These are phyloP conservation scores for Hoplostethus atlanticus DNA, from an alignment of 2,797 vertebrate species.

Conservation along the genomic window DNA sequence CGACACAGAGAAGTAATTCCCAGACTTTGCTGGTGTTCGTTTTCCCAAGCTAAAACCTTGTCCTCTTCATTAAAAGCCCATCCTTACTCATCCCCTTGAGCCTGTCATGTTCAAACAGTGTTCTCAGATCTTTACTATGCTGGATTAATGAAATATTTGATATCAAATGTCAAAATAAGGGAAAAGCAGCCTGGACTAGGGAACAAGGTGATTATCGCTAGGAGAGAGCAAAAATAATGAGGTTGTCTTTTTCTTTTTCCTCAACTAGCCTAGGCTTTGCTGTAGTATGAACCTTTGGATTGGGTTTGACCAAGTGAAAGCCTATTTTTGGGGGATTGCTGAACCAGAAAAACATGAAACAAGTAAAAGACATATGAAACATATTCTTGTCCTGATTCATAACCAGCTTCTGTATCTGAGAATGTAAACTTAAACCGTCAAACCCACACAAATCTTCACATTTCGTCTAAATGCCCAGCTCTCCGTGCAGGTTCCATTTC, in stretches of 20 bases:
- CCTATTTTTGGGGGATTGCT: neutral
- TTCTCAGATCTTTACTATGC: slow-evolving; percentile 53
- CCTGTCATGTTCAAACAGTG: slow-evolving; percentile 74
- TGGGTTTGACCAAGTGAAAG: slow-evolving; percentile 9
- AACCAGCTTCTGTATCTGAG: too few relatives aligned
- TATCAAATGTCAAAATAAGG: slow-evolving; percentile 71
- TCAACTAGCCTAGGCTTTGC: neutral
- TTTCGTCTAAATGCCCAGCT: too few relatives aligned
- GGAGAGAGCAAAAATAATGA: slow-evolving; percentile 33
- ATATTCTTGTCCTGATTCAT: too few relatives aligned
- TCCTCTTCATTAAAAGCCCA: slow-evolving; percentile 78
- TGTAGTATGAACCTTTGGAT: slow-evolving; percentile 9
- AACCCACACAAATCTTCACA: too few relatives aligned
- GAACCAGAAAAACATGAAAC: slow-evolving; percentile 2
- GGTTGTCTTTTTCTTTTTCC: neutral
- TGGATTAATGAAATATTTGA: slow-evolving; percentile 75
- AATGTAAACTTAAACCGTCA: too few relatives aligned
- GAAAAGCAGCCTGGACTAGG: slow-evolving; percentile 42
- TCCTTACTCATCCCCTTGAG: slow-evolving; percentile 61
- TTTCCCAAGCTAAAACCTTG: slow-evolving; percentile 71
- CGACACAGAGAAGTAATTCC: slow-evolving; percentile 67
- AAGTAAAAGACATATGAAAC: too few relatives aligned
- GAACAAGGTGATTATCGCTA: slow-evolving; percentile 47
- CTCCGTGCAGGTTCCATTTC: too few relatives aligned
- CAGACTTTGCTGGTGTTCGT: slow-evolving; percentile 66